Evolutionary conservation across 1,140 invertebrate species (phyloP).

Genomic region (Lordiphosa mommai): DNA sequence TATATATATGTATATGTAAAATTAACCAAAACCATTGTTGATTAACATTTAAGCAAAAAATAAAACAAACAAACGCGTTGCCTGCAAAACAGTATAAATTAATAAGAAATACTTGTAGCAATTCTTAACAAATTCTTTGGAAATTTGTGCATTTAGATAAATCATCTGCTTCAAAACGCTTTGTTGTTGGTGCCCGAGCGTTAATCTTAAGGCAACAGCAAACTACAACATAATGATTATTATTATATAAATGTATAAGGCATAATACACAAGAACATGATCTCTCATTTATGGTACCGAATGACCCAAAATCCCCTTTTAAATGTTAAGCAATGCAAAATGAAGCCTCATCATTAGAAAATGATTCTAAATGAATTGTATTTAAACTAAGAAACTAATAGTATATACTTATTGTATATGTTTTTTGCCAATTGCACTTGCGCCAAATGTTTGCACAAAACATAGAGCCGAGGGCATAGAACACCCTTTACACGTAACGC

Average conservation of each 20-base stretch:
- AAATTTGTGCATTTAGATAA: constrained; percentile 32
- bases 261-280: constrained; percentile 14
- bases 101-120: constrained; percentile 41
- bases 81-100: constrained; percentile 47
- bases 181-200: constrained; percentile 57
- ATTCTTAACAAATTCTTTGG: constrained; percentile 21
- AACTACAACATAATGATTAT: constrained; percentile 5
- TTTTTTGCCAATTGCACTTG: constrained; percentile 13
- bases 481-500: constrained; percentile 1
- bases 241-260: constrained; percentile 26
- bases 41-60: constrained; percentile 62
- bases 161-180: constrained; percentile 59
- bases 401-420: constrained; percentile 45
- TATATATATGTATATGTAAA: too few species aligned
- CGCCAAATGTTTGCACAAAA: background rate
- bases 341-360: constrained; percentile 25
- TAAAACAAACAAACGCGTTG: constrained; percentile 47
- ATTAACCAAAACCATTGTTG: constrained; percentile 39
- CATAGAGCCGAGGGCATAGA: background rate
- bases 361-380: too few species aligned
- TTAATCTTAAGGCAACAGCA: constrained; percentile 35
- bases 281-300: constrained; percentile 34
- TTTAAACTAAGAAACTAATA: constrained; percentile 15
- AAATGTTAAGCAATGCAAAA: constrained; percentile 55
- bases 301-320: constrained; percentile 35